Conservation (phyloP, 2,113 vertebrate genomes). For the Ctenomys sociabilis region DNA sequence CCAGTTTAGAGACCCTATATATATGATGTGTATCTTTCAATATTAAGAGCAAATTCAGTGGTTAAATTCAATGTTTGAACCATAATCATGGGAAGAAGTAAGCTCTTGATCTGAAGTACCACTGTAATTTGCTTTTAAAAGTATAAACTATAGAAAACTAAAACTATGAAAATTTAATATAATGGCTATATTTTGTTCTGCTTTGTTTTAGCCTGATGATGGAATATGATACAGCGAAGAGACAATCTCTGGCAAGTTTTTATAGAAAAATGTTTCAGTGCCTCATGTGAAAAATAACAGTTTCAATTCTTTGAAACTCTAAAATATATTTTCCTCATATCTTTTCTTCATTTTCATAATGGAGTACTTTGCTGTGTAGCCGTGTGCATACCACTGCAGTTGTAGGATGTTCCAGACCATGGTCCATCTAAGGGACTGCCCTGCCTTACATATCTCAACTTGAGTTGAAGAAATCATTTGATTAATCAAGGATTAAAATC, state of each 20-base stretch:
- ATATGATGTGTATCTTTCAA: neutral
- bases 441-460: slow-evolving; percentile 85
- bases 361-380: slow-evolving; percentile 79
- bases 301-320: slow-evolving; percentile 89
- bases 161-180: slow-evolving; percentile 17
- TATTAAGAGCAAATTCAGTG: neutral
- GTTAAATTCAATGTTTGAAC: neutral
- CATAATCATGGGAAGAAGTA: neutral
- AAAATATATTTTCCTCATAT: slow-evolving; percentile 80
- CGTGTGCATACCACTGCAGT: slow-evolving; percentile 70
- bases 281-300: slow-evolving; percentile 87
- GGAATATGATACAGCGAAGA: slow-evolving; percentile 84
- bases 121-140: slow-evolving; percentile 35
- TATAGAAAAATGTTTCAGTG: slow-evolving; percentile 90
- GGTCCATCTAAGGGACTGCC: slow-evolving; percentile 81
- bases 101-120: neutral
- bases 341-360: slow-evolving; percentile 85
- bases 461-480: slow-evolving; percentile 82
- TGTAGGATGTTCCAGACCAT: slow-evolving; percentile 73
- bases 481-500: slow-evolving; percentile 83
- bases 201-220: slow-evolving; percentile 81
- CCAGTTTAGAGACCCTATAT: neutral
- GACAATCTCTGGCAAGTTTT: slow-evolving; percentile 89
- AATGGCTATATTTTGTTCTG: slow-evolving; percentile 51
- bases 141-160: neutral